Evolutionary conservation across 2,113 vertebrate genomes (phyloP).

Genomic region (Tragelaphus scriptus): DNA sequence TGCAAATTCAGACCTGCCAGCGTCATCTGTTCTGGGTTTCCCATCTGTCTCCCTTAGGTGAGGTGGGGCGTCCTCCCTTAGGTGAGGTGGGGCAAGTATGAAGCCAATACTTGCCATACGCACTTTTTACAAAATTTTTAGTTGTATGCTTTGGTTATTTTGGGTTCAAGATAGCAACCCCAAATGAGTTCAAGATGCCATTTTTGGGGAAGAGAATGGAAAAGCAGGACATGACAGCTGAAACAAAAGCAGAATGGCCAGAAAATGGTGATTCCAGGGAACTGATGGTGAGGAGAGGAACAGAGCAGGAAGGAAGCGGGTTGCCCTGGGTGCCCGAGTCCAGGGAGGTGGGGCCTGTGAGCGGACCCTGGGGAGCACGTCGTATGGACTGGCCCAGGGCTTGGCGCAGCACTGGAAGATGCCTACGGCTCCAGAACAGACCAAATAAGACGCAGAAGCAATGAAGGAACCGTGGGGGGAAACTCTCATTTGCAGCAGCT

Average conservation of each 20-base stretch:
- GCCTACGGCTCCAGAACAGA: accelerated
- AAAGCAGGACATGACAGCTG: neutral
- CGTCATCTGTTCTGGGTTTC: neutral
- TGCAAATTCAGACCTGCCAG: neutral
- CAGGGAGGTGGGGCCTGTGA: too few relatives aligned
- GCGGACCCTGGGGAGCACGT: neutral
- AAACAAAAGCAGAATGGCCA: neutral
- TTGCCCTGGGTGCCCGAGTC: neutral
- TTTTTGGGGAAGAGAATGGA: neutral
- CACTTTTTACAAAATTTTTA: accelerated
- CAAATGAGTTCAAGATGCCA: neutral
- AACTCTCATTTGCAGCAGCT: neutral
- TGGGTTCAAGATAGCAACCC: neutral
- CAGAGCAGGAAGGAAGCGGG: neutral
- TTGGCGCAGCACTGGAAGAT: neutral
- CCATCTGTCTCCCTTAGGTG: neutral
- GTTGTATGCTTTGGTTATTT: neutral
- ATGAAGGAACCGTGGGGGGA: neutral
- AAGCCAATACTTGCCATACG: neutral
- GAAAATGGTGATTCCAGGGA: neutral
- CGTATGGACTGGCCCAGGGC: neutral
- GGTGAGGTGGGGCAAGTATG: too few relatives aligned
- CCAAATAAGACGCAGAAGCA: neutral
- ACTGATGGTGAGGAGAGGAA: neutral
- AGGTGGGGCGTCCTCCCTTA: neutral